Evolutionary conservation across 2,888 invertebrate genomes (phyloP).

Genomic region (Chymomyza procnemis): DNA sequence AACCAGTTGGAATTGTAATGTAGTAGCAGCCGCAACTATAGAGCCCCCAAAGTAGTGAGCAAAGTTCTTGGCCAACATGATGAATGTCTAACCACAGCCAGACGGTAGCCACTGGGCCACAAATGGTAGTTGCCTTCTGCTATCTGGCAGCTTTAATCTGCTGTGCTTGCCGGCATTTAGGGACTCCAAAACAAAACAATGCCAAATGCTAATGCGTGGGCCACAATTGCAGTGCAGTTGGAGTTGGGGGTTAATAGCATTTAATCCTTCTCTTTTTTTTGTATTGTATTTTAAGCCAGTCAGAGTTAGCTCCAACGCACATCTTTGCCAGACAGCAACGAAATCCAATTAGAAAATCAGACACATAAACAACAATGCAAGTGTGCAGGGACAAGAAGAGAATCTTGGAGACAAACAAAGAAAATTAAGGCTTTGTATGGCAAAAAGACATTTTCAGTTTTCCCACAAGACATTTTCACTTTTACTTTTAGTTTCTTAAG

Average conservation of each 20-base stretch:
- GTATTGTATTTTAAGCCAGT: not conserved
- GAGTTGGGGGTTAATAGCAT: not conserved
- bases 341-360: slow-evolving; percentile 65
- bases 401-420: not conserved
- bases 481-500: slow-evolving; percentile 37
- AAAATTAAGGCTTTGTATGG: slow-evolving; percentile 1
- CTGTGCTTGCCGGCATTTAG: not conserved
- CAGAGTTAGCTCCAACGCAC: not conserved
- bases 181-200: not conserved
- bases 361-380: slow-evolving; percentile 56
- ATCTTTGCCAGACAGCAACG: not conserved
- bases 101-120: not conserved
- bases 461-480: slow-evolving; percentile 47
- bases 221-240: not conserved
- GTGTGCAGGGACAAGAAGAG: slow-evolving; percentile 4
- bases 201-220: not conserved
- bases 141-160: slow-evolving; percentile 1
- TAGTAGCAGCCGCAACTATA: not conserved
- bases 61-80: not conserved
- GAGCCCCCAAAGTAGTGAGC: not conserved
- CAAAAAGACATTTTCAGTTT: slow-evolving; percentile 13
- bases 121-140: not conserved
- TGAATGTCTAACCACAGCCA: not conserved
- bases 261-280: not conserved
- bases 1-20: not conserved